These are phyloP conservation scores for Drosophila barbarae DNA, from an alignment of 2,888 invertebrate species.

Conservation along the genomic window DNA sequence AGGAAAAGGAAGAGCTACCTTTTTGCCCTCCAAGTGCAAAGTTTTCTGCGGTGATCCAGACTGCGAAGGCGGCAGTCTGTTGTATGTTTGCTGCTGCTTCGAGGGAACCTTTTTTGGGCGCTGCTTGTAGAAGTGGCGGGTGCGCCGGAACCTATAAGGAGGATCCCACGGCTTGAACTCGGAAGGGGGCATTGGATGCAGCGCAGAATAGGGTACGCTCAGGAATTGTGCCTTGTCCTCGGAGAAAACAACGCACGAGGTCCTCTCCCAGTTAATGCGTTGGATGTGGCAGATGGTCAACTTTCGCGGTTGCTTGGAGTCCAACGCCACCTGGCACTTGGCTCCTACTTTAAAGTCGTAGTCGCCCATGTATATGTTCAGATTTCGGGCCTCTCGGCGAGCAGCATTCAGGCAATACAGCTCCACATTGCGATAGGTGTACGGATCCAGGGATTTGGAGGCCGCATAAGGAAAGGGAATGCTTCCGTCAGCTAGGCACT, in stretches of 20 bases:
- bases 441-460: slow-evolving; percentile 92
- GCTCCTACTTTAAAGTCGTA: slow-evolving; percentile 82
- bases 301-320: slow-evolving; percentile 76
- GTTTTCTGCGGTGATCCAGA: not conserved
- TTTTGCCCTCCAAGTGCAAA: not conserved
- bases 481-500: slow-evolving; percentile 66
- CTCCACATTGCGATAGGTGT: slow-evolving; percentile 94
- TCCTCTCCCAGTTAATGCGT: slow-evolving; percentile 83
- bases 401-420: slow-evolving; percentile 93
- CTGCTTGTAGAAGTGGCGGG: slow-evolving; percentile 36
- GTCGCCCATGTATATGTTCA: slow-evolving; percentile 71
- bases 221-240: slow-evolving; percentile 77
- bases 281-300: slow-evolving; percentile 88
- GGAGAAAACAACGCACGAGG: slow-evolving; percentile 88
- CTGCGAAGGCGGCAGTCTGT: too few relatives aligned
- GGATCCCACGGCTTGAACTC: slow-evolving; percentile 85
- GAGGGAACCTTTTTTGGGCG: not conserved
- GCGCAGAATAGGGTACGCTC: slow-evolving; percentile 82
- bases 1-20: not conserved
- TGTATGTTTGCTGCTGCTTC: not conserved
- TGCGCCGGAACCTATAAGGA: slow-evolving; percentile 81
- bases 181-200: slow-evolving; percentile 83
- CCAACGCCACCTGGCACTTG: slow-evolving; percentile 85
- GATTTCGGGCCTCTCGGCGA: slow-evolving; percentile 81
- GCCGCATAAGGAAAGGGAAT: slow-evolving; percentile 93